Evolutionary conservation across 2,797 vertebrate genomes (phyloP).

Genomic region (Gallinago stenura): DNA sequence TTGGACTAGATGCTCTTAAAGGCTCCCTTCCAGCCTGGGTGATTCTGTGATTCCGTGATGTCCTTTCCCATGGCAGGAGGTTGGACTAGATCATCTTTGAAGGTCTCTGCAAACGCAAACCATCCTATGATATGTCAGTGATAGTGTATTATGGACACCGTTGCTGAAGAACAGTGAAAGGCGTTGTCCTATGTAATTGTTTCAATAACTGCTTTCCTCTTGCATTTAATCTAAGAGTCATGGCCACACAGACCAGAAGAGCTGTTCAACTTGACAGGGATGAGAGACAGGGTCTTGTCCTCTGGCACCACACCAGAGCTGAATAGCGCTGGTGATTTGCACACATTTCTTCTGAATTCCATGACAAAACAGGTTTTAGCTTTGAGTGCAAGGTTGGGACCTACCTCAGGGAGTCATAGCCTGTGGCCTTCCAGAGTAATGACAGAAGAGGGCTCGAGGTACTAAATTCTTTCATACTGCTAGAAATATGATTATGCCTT

Average conservation of each 20-base stretch:
- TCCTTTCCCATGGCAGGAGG: accelerated
- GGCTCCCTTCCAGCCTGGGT: no score
- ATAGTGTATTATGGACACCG: background rate
- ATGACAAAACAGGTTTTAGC: background rate
- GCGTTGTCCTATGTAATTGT: background rate
- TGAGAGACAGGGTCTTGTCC: background rate
- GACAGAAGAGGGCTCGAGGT: background rate
- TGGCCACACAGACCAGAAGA: background rate
- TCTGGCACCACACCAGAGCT: background rate
- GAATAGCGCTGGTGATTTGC: accelerated
- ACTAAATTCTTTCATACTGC: background rate
- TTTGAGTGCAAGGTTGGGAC: background rate
- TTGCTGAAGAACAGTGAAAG: background rate
- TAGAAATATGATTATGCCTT: background rate
- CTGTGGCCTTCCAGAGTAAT: background rate
- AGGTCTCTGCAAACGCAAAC: background rate
- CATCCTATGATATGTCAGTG: accelerated
- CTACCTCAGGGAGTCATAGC: background rate
- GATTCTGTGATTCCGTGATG: no score
- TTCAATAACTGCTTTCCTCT: background rate
- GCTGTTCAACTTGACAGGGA: background rate
- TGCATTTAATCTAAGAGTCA: background rate
- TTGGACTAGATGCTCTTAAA: no score
- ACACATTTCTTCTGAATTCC: background rate
- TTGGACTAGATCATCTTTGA: background rate